Conservation (phyloP, 1,140 invertebrate genomes). For the Drosophila nasuta region DNA sequence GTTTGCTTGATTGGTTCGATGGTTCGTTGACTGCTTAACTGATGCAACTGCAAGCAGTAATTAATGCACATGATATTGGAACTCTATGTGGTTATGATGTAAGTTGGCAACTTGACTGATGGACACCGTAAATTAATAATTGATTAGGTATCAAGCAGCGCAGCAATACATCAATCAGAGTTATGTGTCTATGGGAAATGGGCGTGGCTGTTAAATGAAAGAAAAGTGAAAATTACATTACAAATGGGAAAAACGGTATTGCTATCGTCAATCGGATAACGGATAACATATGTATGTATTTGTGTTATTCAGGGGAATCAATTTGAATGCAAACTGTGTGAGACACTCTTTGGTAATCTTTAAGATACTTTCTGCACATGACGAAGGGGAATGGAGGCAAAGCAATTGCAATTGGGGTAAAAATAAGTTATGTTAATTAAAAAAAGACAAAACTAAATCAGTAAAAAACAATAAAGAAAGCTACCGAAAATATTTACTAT, state of each 20-base stretch:
- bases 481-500: no score
- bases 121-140: constrained; percentile 71
- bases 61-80: constrained; percentile 72
- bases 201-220: constrained; percentile 67
- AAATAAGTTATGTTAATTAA: no score
- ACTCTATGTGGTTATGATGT: constrained; percentile 62
- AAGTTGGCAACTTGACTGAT: constrained; percentile 59
- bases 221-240: constrained; percentile 66
- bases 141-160: constrained; percentile 57
- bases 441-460: no score
- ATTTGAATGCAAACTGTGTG: constrained; percentile 30
- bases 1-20: constrained; percentile 1
- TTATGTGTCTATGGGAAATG: constrained; percentile 17
- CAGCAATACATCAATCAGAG: constrained; percentile 54
- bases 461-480: no score
- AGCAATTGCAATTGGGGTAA: no score
- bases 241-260: constrained; percentile 15
- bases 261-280: not conserved
- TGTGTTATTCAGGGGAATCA: constrained; percentile 42
- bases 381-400: no score
- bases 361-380: constrained; percentile 21
- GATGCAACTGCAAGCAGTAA: constrained; percentile 66
- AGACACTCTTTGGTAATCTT: constrained; percentile 14
- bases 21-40: constrained; percentile 71
- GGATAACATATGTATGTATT: not conserved